phyloP scores from a whole-genome alignment of 2,797 vertebrate genomes.

The Lemur catta region DNA sequence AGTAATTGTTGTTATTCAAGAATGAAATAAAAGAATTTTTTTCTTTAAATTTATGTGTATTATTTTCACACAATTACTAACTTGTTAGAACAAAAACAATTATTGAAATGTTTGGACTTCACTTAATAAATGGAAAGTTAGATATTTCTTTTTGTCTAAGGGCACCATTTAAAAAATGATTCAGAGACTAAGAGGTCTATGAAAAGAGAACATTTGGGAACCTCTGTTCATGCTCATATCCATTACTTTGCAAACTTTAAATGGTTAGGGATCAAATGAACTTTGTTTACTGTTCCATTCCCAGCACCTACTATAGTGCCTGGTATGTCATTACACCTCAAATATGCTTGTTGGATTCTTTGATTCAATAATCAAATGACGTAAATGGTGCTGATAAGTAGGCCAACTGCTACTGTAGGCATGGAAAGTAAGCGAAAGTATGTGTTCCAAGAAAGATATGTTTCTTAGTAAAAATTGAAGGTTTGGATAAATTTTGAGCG shows the following conservation, averaged over 20 bases:
- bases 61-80: not conserved
- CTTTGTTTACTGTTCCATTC: constrained; percentile 3
- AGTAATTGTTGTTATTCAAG: not conserved
- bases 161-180: not conserved
- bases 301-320: not conserved
- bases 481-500: not conserved
- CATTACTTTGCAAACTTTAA: not conserved
- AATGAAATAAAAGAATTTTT: not conserved
- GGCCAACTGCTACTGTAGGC: not conserved
- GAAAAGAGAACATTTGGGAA: not conserved
- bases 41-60: not conserved
- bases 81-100: not conserved
- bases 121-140: not conserved
- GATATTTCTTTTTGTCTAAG: not conserved
- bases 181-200: not conserved
- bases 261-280: not conserved
- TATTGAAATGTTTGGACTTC: not conserved
- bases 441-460: not conserved
- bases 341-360: not conserved
- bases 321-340: not conserved
- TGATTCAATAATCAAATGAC: constrained; percentile 33
- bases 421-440: not conserved
- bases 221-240: not conserved
- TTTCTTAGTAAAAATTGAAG: not conserved
- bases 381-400: not conserved